These are phyloP conservation scores for Phaonia tiefii DNA, from an alignment of 2,888 invertebrate species.

Conservation along the genomic window DNA sequence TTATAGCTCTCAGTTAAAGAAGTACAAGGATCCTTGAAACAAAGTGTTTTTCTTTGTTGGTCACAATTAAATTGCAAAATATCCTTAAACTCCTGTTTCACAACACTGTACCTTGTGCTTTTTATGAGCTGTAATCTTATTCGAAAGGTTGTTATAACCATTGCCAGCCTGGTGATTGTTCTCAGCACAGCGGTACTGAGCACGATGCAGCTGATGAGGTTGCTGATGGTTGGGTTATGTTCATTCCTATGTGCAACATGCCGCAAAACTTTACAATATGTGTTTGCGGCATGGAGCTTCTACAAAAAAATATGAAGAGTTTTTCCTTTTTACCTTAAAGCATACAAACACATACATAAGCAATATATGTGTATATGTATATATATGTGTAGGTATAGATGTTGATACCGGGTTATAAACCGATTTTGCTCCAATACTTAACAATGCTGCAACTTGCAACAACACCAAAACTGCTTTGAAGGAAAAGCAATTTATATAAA, in stretches of 20 bases:
- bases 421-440: neutral
- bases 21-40: too few species aligned
- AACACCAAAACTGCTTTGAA: neutral
- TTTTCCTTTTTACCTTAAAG: constrained; percentile 48
- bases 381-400: too few species aligned
- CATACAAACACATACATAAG: neutral
- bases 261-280: constrained; percentile 57
- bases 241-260: constrained; percentile 32
- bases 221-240: neutral
- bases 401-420: neutral
- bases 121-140: constrained; percentile 33
- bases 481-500: neutral
- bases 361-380: neutral
- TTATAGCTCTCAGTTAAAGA: too few species aligned
- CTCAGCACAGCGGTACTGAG: constrained; percentile 4
- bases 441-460: too few species aligned
- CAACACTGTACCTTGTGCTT: constrained; percentile 4
- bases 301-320: constrained; percentile 44
- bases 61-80: neutral
- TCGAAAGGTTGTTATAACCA: constrained; percentile 43
- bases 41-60: too few species aligned
- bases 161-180: constrained; percentile 8
- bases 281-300: constrained; percentile 12
- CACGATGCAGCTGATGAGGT: neutral
- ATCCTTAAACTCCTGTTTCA: neutral